Base-by-base conservation (phyloP, 1,140 invertebrate genomes). In the Megalonaias nervosa region DNA sequence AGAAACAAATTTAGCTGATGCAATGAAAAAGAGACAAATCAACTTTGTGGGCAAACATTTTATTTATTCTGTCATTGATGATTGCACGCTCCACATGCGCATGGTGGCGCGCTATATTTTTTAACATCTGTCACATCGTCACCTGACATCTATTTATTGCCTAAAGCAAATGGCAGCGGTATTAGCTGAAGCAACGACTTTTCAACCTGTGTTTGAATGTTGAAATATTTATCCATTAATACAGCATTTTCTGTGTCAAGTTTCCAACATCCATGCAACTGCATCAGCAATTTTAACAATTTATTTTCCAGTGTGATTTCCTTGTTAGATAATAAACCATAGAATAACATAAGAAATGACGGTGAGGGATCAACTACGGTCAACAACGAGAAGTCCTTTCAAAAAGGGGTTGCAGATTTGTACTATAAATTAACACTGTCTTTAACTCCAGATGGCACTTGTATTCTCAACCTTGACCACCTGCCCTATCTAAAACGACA, bases 341-440 rank as follows among this genome's bases (percentile, higher is more conserved):
- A 60, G 71, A 80, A 82, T 3, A 82, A 48, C 68, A 62, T 76
- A 48, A 31, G 77, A 82, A 31, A 76, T 65, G 64, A 80, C 77
- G 13, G 64, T 80, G 68, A 82, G 21, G 12, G 77, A 74, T 13
- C 77, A 77, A 60, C 77, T 72, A 19, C 77, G 77, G 31, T 74
- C 70, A n/a, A 66, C 61, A 56, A 77, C 5, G 31, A 31, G 1
- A 31, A 31, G 31, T 31, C 31, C 31, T 31, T 31, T 31, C 31
- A 77, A n/a, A 79, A 55, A 14, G 73, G 75, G 11, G 67, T 80
- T 31, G 23, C 14, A 23, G 61, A 75, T 31, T 71, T 75, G 38
- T 75, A 75, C 19, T 75, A 72, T n/a, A 57, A 67, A 57, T 2
- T 75, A 80, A 62, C 72, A 76, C n/a, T 80, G 73, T 58, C 73